Conservation (phyloP, 2,113 vertebrate genomes). For the Chionodraco myersi region DNA sequence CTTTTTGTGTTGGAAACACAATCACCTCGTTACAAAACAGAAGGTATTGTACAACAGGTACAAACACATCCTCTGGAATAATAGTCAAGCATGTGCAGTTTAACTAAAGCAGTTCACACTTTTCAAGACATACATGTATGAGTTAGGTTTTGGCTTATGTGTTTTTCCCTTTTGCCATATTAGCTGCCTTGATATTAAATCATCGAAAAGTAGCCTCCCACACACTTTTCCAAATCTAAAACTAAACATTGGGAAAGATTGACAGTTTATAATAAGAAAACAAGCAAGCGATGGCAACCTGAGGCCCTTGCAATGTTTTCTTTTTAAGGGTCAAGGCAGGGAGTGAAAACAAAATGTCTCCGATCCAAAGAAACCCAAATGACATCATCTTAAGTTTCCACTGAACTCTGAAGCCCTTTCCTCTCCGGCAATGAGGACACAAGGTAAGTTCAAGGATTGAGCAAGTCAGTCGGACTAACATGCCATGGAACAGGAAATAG, state of each 20-base stretch:
- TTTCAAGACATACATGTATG: constrained; percentile 14
- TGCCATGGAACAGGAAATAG: constrained; percentile 86
- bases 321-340: constrained; percentile 30
- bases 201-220: background rate
- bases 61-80: constrained; percentile 77
- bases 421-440: constrained; percentile 66
- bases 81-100: constrained; percentile 40
- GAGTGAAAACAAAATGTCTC: constrained; percentile 49
- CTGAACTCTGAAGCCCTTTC: constrained; percentile 76
- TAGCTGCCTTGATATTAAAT: constrained; percentile 10
- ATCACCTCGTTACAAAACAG: constrained; percentile 81
- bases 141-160: background rate
- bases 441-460: constrained; percentile 82
- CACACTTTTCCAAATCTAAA: constrained; percentile 11
- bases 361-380: constrained; percentile 55
- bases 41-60: constrained; percentile 78
- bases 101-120: constrained; percentile 41
- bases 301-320: constrained; percentile 25
- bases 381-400: constrained; percentile 73
- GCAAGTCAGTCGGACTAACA: constrained; percentile 82
- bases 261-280: background rate
- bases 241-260: background rate
- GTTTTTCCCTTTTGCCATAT: background rate
- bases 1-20: constrained; percentile 83
- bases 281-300: constrained; percentile 10